These are phyloP conservation scores for Etia nguti DNA, from an alignment of 2,113 vertebrate genomes.

Conservation along the genomic window DNA sequence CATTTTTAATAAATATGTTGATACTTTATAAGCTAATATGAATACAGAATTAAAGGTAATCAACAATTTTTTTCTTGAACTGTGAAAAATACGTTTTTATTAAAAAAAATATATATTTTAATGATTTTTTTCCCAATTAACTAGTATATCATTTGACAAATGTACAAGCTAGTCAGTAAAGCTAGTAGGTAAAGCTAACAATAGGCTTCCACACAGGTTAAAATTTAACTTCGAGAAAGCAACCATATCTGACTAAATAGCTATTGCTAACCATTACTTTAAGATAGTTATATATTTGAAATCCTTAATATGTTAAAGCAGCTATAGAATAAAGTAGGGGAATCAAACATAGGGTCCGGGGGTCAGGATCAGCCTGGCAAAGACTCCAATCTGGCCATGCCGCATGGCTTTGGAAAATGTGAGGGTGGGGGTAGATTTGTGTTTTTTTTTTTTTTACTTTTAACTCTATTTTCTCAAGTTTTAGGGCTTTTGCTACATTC, in stretches of 20 bases:
- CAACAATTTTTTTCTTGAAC: not conserved
- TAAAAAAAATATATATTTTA: not conserved
- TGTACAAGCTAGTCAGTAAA: not conserved
- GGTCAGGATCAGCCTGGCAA: not conserved
- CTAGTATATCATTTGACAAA: not conserved
- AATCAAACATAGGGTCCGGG: not conserved
- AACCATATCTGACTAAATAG: not conserved
- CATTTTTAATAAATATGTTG: not conserved
- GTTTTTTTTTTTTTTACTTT: not conserved
- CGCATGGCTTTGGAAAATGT: not conserved
- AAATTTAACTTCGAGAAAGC: not conserved
- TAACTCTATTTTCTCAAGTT: not conserved
- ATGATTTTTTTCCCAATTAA: not conserved
- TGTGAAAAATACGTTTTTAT: not conserved
- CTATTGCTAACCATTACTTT: not conserved
- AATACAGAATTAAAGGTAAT: not conserved
- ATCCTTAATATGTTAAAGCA: not conserved
- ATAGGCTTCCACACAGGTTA: not conserved
- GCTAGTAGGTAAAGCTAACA: not conserved
- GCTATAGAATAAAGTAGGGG: not conserved
- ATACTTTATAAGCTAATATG: not conserved
- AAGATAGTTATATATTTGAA: not conserved
- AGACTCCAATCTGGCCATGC: not conserved
- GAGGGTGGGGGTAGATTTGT: not conserved
- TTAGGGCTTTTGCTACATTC: not conserved